Evolutionary conservation across 2,797 vertebrate genomes (phyloP), one percentile per base, ranked within the genome.

Genomic region (Loris lydekkerianus): DNA sequence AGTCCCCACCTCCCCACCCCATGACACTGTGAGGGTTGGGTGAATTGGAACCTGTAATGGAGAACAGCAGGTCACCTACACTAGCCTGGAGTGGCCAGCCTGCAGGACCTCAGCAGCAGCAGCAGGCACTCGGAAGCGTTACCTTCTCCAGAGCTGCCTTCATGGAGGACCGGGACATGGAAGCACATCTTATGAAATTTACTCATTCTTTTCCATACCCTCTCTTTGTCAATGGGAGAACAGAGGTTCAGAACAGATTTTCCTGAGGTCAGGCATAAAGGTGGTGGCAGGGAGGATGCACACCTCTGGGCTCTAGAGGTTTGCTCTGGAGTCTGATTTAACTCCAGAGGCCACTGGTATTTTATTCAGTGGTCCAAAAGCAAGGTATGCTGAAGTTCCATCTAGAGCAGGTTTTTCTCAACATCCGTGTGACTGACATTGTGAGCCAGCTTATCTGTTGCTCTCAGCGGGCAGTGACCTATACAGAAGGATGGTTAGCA

Each of bases 151-250:
- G 60, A 72, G 43, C 18, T 0, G 11, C 9, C 13, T 46, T 89
- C 29, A 7, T 25, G 18, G 81, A 77, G 43, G 46, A 56, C 2
- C 3, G 31, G 37, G 46, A 49, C 11, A 11, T 13, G 14, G 27
- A 93, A 90, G 31, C 34, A 25, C 10, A 34, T 10, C 58, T 78
- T 94, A 89, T 67, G 81, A 92, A 70, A 67, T 96, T n/a, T 46
- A n/a, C 43, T 23, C 43, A 14, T 65, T 82, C 88, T 88, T 84
- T 86, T 2, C 31, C 10, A 83, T 56, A 27, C 7, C 49, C 5
- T 86, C 37, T 27, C 14, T 72, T 77, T 53, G 29, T 5, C 31
- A 58, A 2, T 72, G 60, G 11, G 7, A 11, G 21, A 46, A 7
- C 29, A 25, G 37, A 56, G 15, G 0, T 18, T 3, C 34, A 15